Evolutionary conservation across 2,888 invertebrate genomes (phyloP).

Genomic region (Argyresthia goedartella): DNA sequence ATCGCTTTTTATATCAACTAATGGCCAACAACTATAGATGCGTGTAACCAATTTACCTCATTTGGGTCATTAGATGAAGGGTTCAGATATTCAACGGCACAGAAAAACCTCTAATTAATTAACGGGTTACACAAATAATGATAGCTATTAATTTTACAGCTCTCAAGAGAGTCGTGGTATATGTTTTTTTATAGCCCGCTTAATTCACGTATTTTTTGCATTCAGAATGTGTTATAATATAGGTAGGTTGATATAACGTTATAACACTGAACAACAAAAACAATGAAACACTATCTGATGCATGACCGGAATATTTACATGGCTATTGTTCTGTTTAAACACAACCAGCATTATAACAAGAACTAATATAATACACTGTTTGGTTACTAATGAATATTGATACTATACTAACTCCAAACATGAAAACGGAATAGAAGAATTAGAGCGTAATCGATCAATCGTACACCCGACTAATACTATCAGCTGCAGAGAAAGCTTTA

Average conservation of each 20-base stretch:
- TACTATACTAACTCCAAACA: background rate
- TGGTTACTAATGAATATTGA: background rate
- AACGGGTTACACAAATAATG: conserved; percentile 45
- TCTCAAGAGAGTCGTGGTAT: conserved; percentile 7
- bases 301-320: conserved; percentile 30
- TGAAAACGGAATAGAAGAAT: too few species aligned
- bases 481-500: background rate
- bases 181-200: background rate
- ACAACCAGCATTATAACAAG: conserved; percentile 5
- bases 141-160: conserved; percentile 33
- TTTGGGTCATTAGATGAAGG: conserved; percentile 46
- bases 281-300: conserved; percentile 24
- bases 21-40: conserved; percentile 38
- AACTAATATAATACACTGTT: background rate
- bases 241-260: background rate
- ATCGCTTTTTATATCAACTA: conserved; percentile 45
- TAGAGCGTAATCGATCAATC: too few species aligned
- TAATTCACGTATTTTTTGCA: background rate
- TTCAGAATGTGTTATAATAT: too few species aligned
- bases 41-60: conserved; percentile 49
- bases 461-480: too few species aligned
- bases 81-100: conserved; percentile 37
- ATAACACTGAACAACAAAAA: conserved; percentile 16
- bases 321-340: conserved; percentile 33
- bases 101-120: conserved; percentile 47